Evolutionary conservation across 1,140 invertebrate genomes (phyloP).

Genomic region (Sesamia nonagrioides): DNA sequence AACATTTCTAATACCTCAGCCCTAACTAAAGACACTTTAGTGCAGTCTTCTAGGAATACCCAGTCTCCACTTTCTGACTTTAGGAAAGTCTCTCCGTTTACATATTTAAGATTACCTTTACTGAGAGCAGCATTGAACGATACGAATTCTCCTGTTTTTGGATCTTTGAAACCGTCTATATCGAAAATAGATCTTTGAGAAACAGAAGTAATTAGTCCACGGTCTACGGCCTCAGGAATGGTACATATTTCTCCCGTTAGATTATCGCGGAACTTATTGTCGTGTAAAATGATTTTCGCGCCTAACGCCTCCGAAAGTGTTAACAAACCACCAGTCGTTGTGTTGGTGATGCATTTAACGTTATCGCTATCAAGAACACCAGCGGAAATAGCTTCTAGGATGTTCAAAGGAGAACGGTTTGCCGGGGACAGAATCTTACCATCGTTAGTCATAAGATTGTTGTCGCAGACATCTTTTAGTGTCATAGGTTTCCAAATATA

Average conservation of each 20-base stretch:
- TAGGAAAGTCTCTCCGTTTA: constrained; percentile 91
- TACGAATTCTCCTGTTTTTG: constrained; percentile 93
- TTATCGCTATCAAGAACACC: constrained; percentile 95
- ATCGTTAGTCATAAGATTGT: constrained; percentile 93
- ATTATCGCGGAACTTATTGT: constrained; percentile 92
- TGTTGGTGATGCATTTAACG: constrained; percentile 94
- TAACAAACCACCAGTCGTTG: constrained; percentile 92
- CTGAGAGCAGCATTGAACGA: constrained; percentile 95
- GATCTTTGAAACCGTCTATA: constrained; percentile 96
- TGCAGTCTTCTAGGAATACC: constrained; percentile 91
- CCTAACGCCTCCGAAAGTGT: constrained; percentile 95
- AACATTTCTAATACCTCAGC: constrained; percentile 95
- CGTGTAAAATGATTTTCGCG: constrained; percentile 92
- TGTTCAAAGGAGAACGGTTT: constrained; percentile 91
- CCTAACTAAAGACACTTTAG: constrained; percentile 90
- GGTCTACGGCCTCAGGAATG: constrained; percentile 94
- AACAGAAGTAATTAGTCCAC: constrained; percentile 96
- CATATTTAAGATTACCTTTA: constrained; percentile 93
- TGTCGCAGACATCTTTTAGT: constrained; percentile 95
- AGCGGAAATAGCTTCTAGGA: constrained; percentile 93
- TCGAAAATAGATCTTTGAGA: constrained; percentile 96
- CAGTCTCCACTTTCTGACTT: constrained; percentile 93
- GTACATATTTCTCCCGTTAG: constrained; percentile 91
- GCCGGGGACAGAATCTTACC: constrained; percentile 94
- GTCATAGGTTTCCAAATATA: constrained; percentile 96